These are phyloP conservation scores for Cataglyphis altisquamis DNA, from an alignment of 2,888 invertebrate genomes.

Conservation along the genomic window DNA sequence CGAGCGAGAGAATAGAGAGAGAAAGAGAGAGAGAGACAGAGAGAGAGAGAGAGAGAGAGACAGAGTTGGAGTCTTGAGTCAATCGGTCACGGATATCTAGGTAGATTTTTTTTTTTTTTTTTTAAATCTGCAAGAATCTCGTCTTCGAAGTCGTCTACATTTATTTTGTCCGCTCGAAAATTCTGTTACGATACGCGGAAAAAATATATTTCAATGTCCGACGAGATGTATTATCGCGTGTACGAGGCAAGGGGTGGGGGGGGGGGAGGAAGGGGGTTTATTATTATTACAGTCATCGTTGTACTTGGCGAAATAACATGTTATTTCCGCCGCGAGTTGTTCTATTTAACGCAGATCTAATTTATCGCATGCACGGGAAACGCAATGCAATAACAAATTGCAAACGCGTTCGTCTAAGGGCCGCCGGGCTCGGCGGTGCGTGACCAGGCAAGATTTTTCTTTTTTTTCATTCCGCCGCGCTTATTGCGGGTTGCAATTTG, in stretches of 20 bases:
- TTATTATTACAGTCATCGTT: conserved; percentile 33
- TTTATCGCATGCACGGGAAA: conserved; percentile 55
- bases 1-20: conserved; percentile 20
- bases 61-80: neutral
- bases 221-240: conserved; percentile 11
- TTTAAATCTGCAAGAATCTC: neutral
- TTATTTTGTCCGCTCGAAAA: neutral
- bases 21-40: neutral
- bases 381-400: conserved; percentile 49
- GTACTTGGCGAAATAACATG: conserved; percentile 19
- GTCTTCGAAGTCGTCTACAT: neutral
- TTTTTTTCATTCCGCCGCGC: conserved; percentile 49
- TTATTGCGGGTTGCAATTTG: conserved; percentile 56
- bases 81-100: neutral
- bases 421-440: conserved; percentile 37
- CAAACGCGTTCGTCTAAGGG: conserved; percentile 48
- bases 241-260: neutral
- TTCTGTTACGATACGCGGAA: neutral
- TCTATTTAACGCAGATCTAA: conserved; percentile 53
- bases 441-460: conserved; percentile 55
- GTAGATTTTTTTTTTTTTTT: neutral
- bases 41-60: neutral
- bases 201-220: neutral
- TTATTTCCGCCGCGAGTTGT: conserved; percentile 22
- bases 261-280: neutral